Evolutionary conservation across 2,797 vertebrate species (phyloP).

Genomic region (Lepidocolaptes lacrymiger): DNA sequence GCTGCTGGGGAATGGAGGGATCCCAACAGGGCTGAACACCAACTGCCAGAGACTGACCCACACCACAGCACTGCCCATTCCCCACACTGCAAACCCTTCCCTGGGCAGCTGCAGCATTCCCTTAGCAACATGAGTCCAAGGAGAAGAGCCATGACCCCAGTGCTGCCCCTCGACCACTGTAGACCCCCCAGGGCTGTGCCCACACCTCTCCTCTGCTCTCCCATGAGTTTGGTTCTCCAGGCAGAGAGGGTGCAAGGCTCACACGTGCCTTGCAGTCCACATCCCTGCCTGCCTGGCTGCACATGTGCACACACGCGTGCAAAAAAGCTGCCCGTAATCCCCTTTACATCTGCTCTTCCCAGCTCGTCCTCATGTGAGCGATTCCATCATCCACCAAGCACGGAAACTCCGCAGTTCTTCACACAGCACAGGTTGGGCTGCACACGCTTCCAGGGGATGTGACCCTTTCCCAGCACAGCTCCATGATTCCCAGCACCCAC

Average conservation of each 20-base stretch:
- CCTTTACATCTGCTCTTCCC: background rate
- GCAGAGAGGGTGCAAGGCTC: background rate
- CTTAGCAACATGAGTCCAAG: rapidly evolving
- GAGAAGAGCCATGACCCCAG: rapidly evolving
- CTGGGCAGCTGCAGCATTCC: rapidly evolving
- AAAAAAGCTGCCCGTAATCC: background rate
- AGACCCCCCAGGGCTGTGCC: background rate
- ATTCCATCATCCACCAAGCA: rapidly evolving
- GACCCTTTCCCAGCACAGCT: background rate
- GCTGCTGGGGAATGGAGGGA: background rate
- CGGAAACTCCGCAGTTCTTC: background rate
- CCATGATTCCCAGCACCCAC: rapidly evolving
- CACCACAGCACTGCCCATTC: background rate
- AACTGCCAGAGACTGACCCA: rapidly evolving
- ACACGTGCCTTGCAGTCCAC: rapidly evolving
- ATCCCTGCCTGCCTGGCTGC: background rate
- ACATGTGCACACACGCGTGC: background rate
- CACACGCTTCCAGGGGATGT: background rate
- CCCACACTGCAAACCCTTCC: background rate
- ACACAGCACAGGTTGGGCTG: rapidly evolving
- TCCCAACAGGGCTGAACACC: background rate
- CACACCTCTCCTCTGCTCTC: background rate
- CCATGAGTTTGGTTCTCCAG: rapidly evolving
- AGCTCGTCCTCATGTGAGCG: background rate
- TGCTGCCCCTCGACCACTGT: rapidly evolving